Evolutionary conservation across 2,888 invertebrate genomes (phyloP), one percentile per base, ranked within the genome.

Genomic region (Cremastinae sp.): DNA sequence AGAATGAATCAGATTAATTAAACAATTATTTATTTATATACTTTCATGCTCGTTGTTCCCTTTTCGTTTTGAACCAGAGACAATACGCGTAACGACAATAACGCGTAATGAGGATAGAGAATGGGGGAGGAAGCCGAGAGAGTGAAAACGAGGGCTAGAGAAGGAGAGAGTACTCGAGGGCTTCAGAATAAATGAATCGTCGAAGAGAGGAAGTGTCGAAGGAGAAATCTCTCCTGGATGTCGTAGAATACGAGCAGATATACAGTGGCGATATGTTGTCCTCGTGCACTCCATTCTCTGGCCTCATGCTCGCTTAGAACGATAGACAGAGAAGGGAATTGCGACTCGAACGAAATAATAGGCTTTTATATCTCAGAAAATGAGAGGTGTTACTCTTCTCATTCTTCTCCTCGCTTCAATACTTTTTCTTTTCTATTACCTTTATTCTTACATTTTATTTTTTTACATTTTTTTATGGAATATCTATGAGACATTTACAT

Each of bases 341-440:
- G 56, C 49, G 43, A 20, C 56, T 72, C 39, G 62, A 66, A 58
- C 66, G 56, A 71, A 66, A 75, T 75, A 62, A 68, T 75, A 68
- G 51, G 66, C 56, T 71, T 56, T 55, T 47, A 7, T 28, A 55
- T 65, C 53, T 64, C 20, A 35, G n/a, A 22, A 61, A 75, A 70
- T 55, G 70, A 62, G 70, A 62, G 66, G 45, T 35, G 55, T 53
- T 28, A 20, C 18, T 12, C 20, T 16, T 22, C 16, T 10, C 7
- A 14, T 14, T 9, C 10, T 20, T 28, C 35, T 35, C 37, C 7
- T 35, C 35, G 35, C 14, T 41, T 5, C 28, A 5, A 28, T 28
- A 28, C 9, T 14, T 16, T 28, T 47, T 43, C 35, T 58, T 62
- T 51, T 28, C 2, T 1, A 12, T 28, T 20, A 37, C 41, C 12